These are phyloP conservation scores for Buphagus erythrorhynchus DNA, from an alignment of 2,797 vertebrate species.

Conservation along the genomic window DNA sequence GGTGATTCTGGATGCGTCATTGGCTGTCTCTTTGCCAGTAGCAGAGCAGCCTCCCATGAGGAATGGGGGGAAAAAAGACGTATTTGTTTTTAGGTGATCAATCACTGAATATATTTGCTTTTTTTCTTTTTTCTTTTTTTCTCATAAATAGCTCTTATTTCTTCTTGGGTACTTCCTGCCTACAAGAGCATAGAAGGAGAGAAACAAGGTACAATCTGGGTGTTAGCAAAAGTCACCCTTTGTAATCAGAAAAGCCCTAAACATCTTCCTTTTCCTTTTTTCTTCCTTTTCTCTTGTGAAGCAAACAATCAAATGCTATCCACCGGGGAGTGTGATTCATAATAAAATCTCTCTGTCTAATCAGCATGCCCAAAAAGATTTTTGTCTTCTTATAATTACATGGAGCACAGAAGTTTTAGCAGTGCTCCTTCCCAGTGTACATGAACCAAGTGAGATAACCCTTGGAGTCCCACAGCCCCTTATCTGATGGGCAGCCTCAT, in stretches of 20 bases:
- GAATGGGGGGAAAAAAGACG: rapidly evolving
- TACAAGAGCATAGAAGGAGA: background rate
- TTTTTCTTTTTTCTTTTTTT: background rate
- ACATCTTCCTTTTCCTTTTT: background rate
- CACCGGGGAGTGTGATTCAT: background rate
- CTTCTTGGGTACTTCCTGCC: background rate
- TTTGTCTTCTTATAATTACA: background rate
- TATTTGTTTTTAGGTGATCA: background rate
- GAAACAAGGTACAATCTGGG: background rate
- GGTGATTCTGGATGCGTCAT: background rate
- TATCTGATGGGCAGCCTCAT: background rate
- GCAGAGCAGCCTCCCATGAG: background rate
- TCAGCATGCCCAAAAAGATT: background rate
- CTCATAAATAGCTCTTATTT: background rate
- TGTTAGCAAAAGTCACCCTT: background rate
- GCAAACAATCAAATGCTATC: background rate
- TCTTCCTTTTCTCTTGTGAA: background rate
- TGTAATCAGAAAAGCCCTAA: background rate
- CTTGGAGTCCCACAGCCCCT: background rate
- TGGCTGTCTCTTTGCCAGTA: background rate
- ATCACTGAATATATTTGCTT: background rate
- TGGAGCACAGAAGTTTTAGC: background rate
- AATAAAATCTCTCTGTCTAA: background rate
- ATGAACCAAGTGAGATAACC: background rate
- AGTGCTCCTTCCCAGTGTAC: background rate